Conservation (phyloP, 2,113 vertebrate species). For the Pholis gunnellus region DNA sequence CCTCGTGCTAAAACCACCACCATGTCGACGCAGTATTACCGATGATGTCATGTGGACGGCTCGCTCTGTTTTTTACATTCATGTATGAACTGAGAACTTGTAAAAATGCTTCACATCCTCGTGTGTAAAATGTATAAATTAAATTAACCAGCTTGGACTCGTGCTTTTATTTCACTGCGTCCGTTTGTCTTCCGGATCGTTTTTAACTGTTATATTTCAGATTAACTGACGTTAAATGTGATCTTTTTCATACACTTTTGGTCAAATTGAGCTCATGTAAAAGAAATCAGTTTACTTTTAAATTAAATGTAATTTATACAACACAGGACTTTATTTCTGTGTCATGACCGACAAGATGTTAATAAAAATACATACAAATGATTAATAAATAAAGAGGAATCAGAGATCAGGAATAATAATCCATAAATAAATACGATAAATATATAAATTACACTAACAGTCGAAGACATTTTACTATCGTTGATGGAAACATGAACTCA, state of each 20-base stretch:
- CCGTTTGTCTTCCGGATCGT: too few relatives aligned
- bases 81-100: slow-evolving; percentile 91
- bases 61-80: slow-evolving; percentile 93
- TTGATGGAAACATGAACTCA: not conserved
- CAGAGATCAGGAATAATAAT: too few relatives aligned
- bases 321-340: not conserved
- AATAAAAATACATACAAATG: not conserved
- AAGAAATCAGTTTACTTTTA: not conserved
- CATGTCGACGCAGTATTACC: slow-evolving; percentile 83
- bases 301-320: not conserved
- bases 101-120: slow-evolving; percentile 89
- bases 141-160: slow-evolving; percentile 90
- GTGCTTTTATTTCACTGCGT: slow-evolving; percentile 77
- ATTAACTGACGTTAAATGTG: not conserved
- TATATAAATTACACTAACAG: not conserved
- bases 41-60: slow-evolving; percentile 79
- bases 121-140: slow-evolving; percentile 90
- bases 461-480: not conserved
- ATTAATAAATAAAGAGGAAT: not conserved
- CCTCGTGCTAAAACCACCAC: slow-evolving; percentile 9
- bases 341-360: not conserved
- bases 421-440: too few relatives aligned
- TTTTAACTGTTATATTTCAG: not conserved
- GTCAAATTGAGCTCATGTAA: not conserved
- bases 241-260: not conserved